These are phyloP conservation scores for Arizona elegans DNA, from an alignment of 2,113 vertebrate genomes.

Conservation along the genomic window DNA sequence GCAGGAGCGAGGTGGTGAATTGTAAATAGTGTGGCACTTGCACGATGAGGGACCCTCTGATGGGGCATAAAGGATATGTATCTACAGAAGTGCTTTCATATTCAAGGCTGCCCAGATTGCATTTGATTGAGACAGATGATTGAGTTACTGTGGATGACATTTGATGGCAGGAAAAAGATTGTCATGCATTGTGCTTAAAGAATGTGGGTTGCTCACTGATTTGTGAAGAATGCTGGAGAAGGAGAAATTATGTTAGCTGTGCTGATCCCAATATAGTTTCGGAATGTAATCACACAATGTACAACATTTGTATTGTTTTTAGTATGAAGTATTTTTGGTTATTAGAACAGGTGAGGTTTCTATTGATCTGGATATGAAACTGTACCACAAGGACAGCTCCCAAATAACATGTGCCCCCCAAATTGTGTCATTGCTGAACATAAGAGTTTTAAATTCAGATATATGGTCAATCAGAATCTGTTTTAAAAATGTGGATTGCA, in stretches of 20 bases:
- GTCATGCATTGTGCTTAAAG: conserved; percentile 30
- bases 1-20: conserved; percentile 2
- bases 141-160: conserved; percentile 54
- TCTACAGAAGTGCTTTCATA: conserved; percentile 48
- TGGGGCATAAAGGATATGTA: conserved; percentile 44
- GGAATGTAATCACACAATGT: conserved; percentile 26
- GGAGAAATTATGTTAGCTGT: conserved; percentile 40
- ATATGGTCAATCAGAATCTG: not conserved
- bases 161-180: conserved; percentile 55
- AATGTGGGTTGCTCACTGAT: conserved; percentile 13
- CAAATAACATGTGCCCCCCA: not conserved
- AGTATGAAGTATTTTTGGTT: not conserved
- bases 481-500: not conserved
- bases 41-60: conserved; percentile 39
- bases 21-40: conserved; percentile 36
- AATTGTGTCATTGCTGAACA: not conserved
- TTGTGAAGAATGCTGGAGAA: conserved; percentile 39
- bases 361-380: not conserved
- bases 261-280: conserved; percentile 60
- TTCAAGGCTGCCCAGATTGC: conserved; percentile 51
- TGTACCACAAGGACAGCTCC: not conserved
- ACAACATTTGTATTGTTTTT: not conserved
- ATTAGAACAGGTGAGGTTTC: not conserved
- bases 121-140: conserved; percentile 65
- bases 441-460: not conserved